phyloP scores from a whole-genome alignment of 2,888 invertebrate genomes.

The Clepsis dumicolana region DNA sequence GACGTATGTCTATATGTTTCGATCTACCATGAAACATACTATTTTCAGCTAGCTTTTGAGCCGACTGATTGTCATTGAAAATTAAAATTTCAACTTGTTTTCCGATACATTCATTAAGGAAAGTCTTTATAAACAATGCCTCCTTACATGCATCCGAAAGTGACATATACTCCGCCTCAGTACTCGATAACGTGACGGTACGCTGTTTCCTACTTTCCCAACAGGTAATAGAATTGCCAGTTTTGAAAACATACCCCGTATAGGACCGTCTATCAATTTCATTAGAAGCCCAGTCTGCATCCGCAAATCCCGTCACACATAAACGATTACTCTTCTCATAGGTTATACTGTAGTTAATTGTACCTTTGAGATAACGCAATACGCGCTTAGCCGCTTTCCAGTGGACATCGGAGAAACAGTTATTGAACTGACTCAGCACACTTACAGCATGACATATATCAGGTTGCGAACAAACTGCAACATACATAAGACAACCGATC shows the following conservation, averaged over 20 bases:
- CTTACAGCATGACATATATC: neutral
- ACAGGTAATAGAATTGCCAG: neutral
- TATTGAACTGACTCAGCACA: neutral
- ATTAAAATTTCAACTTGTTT: neutral
- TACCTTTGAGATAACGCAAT: too few relatives aligned
- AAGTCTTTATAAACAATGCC: neutral
- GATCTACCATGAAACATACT: neutral
- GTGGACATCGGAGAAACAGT: neutral
- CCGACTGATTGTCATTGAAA: neutral
- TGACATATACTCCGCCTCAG: too few relatives aligned
- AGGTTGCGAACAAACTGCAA: neutral
- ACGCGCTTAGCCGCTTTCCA: too few relatives aligned
- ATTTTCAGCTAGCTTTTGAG: neutral
- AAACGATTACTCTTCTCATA: neutral
- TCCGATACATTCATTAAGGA: neutral
- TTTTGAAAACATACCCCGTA: neutral
- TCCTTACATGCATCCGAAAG: slow-evolving; percentile 1
- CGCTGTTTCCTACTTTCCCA: neutral
- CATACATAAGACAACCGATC: slow-evolving; percentile 11
- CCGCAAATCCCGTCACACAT: neutral
- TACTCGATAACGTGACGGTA: slow-evolving; percentile 1
- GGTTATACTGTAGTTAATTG: neutral
- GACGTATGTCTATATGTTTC: too few relatives aligned
- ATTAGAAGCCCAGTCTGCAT: neutral
- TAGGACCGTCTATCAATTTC: neutral